Conservation (phyloP, 1,140 invertebrate species). For the Araneus ventricosus region DNA sequence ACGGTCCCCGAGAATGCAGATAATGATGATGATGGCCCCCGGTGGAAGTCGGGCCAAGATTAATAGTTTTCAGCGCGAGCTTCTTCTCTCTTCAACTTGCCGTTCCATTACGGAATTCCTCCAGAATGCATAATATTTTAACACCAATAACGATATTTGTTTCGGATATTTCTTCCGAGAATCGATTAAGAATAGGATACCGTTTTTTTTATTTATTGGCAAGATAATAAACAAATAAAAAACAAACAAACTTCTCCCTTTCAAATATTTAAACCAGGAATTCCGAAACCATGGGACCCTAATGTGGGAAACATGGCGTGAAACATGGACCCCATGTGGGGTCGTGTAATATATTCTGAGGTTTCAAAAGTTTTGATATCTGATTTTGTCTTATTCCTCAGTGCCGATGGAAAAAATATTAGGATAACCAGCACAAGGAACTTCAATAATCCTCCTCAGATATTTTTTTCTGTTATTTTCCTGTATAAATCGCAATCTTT, state of each 20-base stretch:
- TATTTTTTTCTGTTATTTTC: no score
- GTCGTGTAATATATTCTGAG: no score
- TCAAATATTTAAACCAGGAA: no score
- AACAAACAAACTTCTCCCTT: background rate
- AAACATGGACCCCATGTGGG: no score
- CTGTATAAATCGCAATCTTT: no score
- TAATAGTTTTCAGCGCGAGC: background rate
- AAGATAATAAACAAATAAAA: background rate
- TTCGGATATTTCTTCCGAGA: background rate
- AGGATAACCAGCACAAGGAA: no score
- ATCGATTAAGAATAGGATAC: background rate
- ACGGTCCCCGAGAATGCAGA: conserved; percentile 31
- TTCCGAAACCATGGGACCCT: no score
- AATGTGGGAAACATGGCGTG: no score
- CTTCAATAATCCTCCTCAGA: no score
- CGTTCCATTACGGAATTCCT: conserved; percentile 9
- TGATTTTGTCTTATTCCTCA: no score
- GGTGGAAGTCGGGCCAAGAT: conserved; percentile 1
- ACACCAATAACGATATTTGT: background rate
- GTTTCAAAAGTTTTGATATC: no score
- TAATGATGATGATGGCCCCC: conserved; percentile 38
- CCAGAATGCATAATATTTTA: conserved; percentile 10
- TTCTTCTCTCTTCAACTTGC: background rate
- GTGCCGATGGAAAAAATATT: no score
- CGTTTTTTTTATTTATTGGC: background rate